Evolutionary conservation across 2,888 invertebrate genomes (phyloP), one percentile per base, ranked within the genome.

Genomic region (Catotricha subobsoleta): DNA sequence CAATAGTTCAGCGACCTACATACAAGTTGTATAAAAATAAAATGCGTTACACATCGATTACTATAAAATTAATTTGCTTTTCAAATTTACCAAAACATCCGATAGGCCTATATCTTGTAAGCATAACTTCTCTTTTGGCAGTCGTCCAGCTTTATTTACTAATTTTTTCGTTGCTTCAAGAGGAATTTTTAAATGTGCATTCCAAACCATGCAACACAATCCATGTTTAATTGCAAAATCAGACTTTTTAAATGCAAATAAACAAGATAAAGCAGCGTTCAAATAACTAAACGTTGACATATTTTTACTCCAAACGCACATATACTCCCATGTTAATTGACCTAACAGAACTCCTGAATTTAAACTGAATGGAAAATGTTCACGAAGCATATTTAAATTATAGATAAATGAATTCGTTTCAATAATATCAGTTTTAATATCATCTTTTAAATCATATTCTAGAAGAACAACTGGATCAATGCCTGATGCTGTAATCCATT

Each of bases 291-390:
- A 64, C 46, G 71, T 67, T 34, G 74, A 67, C 45, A 77, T 68
- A 48, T 80, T 73, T 57, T 80, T 83, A 54, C 83, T 81, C 91
- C 92, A 94, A 40, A 74, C 71, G 48, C 82, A 72, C 41, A 84
- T 76, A 56, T 83, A 88, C 58, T 92, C 91, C 92, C 92, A 92
- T 48, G 80, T 76, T 70, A 91, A 78, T 56, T 91, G 87, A 12
- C 82, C 75, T 38, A 91, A 66, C 30, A 94, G 64, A 29, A 80
- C 74, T 51, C 82, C 79, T 1, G 80, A 71, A 42, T 79, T 74
- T 41, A 90, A 67, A 57, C 90, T 91, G 49, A 83, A 76, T 0
- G 92, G 92, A 57, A 92, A 92, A 53, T 86, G 81, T 34, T 71
- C 68, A 38, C 75, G 74, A 43, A 86, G 59, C 19, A 79, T 59